Percentiles rank a stretch among this genome's conserved stretches.
phyloP scores from a whole-genome alignment of 2,888 invertebrate species.

The Harpalus rufipes region DNA sequence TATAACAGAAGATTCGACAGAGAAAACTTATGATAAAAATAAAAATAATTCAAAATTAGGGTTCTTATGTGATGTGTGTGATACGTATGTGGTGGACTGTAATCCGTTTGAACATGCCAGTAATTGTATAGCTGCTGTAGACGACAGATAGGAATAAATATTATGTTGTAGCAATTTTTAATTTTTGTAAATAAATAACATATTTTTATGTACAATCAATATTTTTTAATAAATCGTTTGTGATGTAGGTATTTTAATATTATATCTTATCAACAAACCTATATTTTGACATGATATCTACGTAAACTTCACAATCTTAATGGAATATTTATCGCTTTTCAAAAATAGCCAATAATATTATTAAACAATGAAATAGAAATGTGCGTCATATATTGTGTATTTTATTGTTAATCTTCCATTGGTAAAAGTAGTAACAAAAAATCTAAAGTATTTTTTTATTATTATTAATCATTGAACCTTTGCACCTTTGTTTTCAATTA shows the following conservation, averaged over 20 bases:
- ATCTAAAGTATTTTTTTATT: too few species aligned
- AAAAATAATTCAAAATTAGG: conserved; percentile 2
- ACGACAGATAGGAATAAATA: not conserved
- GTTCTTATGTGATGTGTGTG: conserved; percentile 51
- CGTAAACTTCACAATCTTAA: not conserved
- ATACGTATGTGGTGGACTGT: conserved; percentile 44
- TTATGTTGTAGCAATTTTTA: conserved; percentile 12
- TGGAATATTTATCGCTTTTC: not conserved
- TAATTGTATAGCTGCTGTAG: conserved; percentile 32
- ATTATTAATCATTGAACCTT: not conserved
- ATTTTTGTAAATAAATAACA: not conserved
- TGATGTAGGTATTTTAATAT: not conserved
- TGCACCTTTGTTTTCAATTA: not conserved
- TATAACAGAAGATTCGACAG: conserved; percentile 34
- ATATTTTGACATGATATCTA: not conserved
- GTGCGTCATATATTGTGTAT: too few species aligned
- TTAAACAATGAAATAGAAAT: too few species aligned
- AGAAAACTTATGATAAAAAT: conserved; percentile 23
- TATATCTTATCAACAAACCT: not conserved
- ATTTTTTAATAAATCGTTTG: not conserved
- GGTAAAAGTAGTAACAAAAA: too few species aligned
- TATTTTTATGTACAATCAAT: not conserved
- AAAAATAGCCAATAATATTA: too few species aligned
- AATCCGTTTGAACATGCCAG: conserved; percentile 36
- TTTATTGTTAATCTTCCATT: too few species aligned